phyloP scores from a whole-genome alignment of 92 coral and sea anemone genomes.

The Palythoa grandiflora region DNA sequence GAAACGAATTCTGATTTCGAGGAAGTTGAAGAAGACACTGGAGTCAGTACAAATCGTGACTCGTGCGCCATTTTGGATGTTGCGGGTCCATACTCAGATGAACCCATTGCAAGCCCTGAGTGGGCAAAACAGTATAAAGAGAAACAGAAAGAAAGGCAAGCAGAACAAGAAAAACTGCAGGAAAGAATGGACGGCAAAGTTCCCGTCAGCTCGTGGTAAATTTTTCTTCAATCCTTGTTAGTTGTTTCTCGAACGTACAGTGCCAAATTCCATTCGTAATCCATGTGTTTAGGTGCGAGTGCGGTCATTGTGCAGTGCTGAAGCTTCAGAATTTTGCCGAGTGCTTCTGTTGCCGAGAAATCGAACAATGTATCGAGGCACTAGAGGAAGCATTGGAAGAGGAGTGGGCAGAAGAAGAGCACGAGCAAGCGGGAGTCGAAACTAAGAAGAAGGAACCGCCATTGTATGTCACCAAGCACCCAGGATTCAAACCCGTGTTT shows the following conservation, averaged over 20 bases:
- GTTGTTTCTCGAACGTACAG: background rate
- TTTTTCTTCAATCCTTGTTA: constrained; percentile 6
- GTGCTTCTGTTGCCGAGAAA: constrained; percentile 37
- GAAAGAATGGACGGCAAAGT: constrained; percentile 20
- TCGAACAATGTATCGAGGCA: constrained; percentile 27
- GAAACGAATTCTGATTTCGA: constrained; percentile 21
- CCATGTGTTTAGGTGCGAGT: constrained; percentile 32
- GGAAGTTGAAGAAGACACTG: constrained; percentile 2
- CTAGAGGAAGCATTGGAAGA: too few relatives aligned
- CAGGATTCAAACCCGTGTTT: constrained; percentile 32
- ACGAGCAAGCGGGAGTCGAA: constrained; percentile 5
- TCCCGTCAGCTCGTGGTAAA: constrained; percentile 33
- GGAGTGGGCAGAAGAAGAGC: constrained; percentile 33
- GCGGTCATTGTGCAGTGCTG: constrained; percentile 30
- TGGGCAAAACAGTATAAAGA: background rate
- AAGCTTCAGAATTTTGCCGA: constrained; percentile 25
- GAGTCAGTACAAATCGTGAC: too few relatives aligned
- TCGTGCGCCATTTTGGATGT: too few relatives aligned
- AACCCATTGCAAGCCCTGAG: too few relatives aligned
- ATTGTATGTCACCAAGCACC: constrained; percentile 28
- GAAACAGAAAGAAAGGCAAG: constrained; percentile 6
- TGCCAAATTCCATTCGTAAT: background rate
- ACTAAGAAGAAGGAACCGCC: constrained; percentile 13
- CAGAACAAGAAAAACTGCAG: constrained; percentile 34
- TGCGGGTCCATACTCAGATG: too few relatives aligned